These are phyloP conservation scores for Chymomyza procnemis DNA, from an alignment of 2,888 invertebrate genomes.

Conservation along the genomic window DNA sequence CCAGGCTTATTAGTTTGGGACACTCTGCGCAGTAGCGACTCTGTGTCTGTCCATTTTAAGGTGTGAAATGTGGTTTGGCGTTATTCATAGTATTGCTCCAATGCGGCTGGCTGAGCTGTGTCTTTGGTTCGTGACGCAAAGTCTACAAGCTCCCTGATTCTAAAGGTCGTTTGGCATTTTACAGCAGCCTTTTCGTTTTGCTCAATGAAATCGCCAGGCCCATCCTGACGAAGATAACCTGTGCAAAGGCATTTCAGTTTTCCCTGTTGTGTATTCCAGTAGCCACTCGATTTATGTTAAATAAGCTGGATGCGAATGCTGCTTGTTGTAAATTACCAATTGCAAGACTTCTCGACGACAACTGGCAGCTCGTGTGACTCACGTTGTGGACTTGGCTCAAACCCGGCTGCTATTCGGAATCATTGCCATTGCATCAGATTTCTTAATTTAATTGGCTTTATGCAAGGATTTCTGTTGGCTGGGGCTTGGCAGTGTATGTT, in stretches of 20 bases:
- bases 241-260: background rate
- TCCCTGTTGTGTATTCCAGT: conserved; percentile 68
- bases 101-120: conserved; percentile 2
- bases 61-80: conserved; percentile 18
- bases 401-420: background rate
- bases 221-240: background rate
- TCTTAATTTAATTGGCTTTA: conserved; percentile 73
- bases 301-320: conserved; percentile 59
- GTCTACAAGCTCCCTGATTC: conserved; percentile 24
- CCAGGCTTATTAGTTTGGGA: conserved; percentile 65
- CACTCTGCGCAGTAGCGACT: conserved; percentile 29
- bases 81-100: background rate
- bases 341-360: conserved; percentile 30
- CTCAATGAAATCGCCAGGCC: conserved; percentile 55
- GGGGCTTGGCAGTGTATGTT: conserved; percentile 17
- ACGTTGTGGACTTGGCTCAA: conserved; percentile 36
- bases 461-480: conserved; percentile 53
- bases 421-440: conserved; percentile 69
- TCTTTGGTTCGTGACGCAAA: conserved; percentile 1
- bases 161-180: conserved; percentile 60
- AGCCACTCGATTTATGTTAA: conserved; percentile 75
- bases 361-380: conserved; percentile 42
- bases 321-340: conserved; percentile 73
- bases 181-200: conserved; percentile 36
- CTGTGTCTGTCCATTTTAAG: conserved; percentile 3